Base-by-base conservation (phyloP, 1,140 invertebrate genomes). In the Dreissena rostriformis region DNA sequence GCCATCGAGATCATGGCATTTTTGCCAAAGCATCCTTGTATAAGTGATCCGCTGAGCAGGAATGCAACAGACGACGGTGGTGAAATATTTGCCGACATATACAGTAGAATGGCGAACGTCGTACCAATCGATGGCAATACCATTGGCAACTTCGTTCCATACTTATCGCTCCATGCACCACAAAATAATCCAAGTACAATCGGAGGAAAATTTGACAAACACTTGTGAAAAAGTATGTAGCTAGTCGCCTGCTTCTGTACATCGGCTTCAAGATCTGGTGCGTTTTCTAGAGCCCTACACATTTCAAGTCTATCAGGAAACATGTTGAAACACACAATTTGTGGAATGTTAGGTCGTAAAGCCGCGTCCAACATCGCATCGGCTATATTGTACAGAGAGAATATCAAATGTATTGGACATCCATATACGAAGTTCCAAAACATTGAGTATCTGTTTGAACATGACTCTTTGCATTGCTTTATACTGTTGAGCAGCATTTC, bases 121-220 rank as follows among this genome's bases (percentile, higher is more conserved):
- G 88, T 88, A 0, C 90, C 90, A 29, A 90, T 65, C n/a, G 81
- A 86, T 0, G 88, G 86, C 73, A 91, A 68, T 15, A 90, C 82
- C 63, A 90, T 83, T 11, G 90, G 90, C 8, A 90, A 29, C 68
- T 89, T 90, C 63, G 89, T 72, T 7, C 89, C 89, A 51, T 89
- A 74, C 65, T 85, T 84, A 61, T 91, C 90, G 72, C 90, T 91
- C 90, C 90, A 91, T 7, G 89, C 87, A 19, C 90, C 90, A 68
- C 89, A 90, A 77, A 91, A 91, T 75, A 91, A 84, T 8, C 86
- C 84, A 15, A 91, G 63, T 17, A 90, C 74, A 17, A 90, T 65
- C 8, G 90, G 88, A n/a, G 90, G 90, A 11, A 88, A 39, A 63
- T 90, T 90, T 0, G 89, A 75, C 51, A 91, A 66, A 22, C 90